These are phyloP conservation scores for Chloebia gouldiae DNA, from an alignment of 2,113 vertebrate species.

Conservation along the genomic window DNA sequence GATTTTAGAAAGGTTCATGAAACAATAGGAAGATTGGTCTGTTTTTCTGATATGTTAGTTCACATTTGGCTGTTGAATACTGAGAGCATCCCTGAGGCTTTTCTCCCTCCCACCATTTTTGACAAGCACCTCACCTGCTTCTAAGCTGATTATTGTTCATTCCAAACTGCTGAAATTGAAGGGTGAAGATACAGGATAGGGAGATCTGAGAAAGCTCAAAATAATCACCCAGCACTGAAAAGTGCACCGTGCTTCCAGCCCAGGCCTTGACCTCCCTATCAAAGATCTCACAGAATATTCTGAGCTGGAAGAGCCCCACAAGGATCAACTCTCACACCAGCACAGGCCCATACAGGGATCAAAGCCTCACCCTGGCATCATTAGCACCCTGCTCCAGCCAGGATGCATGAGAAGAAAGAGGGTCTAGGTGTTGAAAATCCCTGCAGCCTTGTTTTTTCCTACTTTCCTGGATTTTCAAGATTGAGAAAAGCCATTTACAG, in stretches of 20 bases:
- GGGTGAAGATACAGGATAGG: background rate
- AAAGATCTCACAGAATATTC: background rate
- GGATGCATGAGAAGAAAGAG: background rate
- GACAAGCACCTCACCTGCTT: background rate
- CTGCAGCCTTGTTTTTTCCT: background rate
- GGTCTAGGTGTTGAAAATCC: background rate
- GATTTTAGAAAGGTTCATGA: constrained; percentile 30
- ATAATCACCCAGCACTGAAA: background rate
- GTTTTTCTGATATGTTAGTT: background rate
- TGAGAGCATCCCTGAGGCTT: constrained; percentile 5
- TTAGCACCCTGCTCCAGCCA: background rate
- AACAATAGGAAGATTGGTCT: background rate
- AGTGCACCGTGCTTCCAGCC: background rate
- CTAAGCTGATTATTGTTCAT: background rate
- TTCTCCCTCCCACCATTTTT: background rate
- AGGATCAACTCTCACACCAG: background rate
- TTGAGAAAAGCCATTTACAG: background rate
- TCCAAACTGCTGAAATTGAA: background rate
- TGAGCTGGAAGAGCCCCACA: background rate
- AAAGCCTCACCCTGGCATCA: background rate
- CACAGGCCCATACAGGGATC: background rate
- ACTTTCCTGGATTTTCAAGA: background rate
- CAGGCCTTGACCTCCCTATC: background rate
- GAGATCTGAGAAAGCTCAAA: background rate
- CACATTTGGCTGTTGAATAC: constrained; percentile 17